Evolutionary conservation across 30 jellyfish, hydroid and myxozoan species (phyloP), one percentile per base, ranked within the genome.

Genomic region (Clytia hemisphaerica): DNA sequence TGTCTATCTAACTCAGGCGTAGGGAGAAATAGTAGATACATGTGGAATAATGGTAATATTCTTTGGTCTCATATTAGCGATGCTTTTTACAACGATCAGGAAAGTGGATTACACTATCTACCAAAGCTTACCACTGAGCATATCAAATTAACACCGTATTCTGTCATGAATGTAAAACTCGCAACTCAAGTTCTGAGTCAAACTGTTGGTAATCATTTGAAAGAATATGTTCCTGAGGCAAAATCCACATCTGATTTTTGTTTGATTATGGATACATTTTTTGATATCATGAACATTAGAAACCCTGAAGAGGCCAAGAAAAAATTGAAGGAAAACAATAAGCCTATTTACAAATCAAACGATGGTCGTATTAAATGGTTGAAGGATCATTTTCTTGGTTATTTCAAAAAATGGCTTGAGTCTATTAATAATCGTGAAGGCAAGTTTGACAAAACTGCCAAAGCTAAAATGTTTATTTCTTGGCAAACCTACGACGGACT

Each of bases 21-120:
- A 14, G 78, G 83, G 35, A 45, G 78, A 27, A 18, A 79, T 44
- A 61, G 90, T 46, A 24, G 90, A 53, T 73, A 31, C 78, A 72
- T 82, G 94, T 82, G 94, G 94, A 73, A 82, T 59, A 83, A 63
- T 73, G 94, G 94, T 15, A 42, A 45, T 51, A 15, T 77, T 38
- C 35, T 68, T 29, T 79, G 93, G 85, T 26, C 45, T 30, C 93
- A 79, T 57, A 71, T 69, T 16, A 21, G 85, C 10, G 79, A 79
- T n/a, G 30, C 71, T 35, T 68, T 44, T 50, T 35, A 46, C 30
- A 62, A 79, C 27, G 85, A 69, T 48, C 61, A 37, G 12, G 85
- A 68, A 15, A 30, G 77, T 55, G 93, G 93, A 27, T 68, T 79
- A n/a, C 76, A 79, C 40, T 24, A 68, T 15, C 79, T 68, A 29